Evolutionary conservation across 2,797 vertebrate genomes (phyloP).

Genomic region (Petrocephalus sullivani): DNA sequence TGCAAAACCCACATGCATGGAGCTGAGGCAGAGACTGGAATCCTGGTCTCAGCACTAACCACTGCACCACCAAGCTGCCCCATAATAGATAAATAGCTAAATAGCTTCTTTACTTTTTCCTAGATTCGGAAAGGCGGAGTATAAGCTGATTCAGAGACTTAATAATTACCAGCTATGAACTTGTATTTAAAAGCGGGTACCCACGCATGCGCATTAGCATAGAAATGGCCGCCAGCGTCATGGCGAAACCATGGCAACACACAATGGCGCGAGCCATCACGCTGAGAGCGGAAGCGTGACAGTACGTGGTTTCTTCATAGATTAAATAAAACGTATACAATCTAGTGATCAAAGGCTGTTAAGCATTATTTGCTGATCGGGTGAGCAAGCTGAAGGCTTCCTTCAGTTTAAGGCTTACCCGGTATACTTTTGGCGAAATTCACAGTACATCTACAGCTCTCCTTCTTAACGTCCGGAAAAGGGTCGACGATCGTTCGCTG

Average conservation of each 20-base stretch:
- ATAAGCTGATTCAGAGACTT: background rate
- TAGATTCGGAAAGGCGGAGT: background rate
- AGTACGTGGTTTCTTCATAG: background rate
- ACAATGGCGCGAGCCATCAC: background rate
- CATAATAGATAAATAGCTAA: background rate
- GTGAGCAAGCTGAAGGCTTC: background rate
- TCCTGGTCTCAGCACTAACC: background rate
- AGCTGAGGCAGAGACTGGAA: background rate
- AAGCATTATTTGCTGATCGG: background rate
- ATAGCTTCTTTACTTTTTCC: background rate
- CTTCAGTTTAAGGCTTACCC: conserved; percentile 55
- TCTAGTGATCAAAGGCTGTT: background rate
- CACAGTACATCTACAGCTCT: conserved; percentile 75
- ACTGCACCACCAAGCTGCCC: background rate
- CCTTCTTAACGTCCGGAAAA: conserved; percentile 79
- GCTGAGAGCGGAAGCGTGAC: background rate
- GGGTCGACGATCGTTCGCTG: conserved; percentile 72
- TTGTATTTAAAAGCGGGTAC: background rate
- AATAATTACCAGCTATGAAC: background rate
- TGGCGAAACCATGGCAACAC: background rate
- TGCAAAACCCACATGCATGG: background rate
- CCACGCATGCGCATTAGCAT: no score
- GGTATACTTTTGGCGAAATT: conserved; percentile 67
- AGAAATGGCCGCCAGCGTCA: background rate
- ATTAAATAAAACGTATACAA: background rate